phyloP scores from a whole-genome alignment of 2,888 invertebrate genomes.

The Oxyteleia sp. region DNA sequence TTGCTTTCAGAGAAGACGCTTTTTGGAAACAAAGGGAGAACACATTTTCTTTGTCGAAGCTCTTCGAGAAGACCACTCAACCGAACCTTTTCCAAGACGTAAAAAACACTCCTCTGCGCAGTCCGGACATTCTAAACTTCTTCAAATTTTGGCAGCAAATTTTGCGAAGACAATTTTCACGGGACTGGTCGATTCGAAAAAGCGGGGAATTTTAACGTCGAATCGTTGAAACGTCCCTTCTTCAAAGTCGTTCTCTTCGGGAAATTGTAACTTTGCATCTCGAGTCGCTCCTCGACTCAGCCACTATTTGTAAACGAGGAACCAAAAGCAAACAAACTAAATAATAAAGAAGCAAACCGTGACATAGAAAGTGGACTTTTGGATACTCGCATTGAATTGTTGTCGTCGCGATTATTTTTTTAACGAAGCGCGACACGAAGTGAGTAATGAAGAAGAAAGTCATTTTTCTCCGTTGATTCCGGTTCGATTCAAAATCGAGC shows the following conservation, averaged over 20 bases:
- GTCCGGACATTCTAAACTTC: neutral
- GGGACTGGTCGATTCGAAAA: conserved; percentile 1
- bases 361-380: conserved; percentile 48
- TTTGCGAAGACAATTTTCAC: neutral
- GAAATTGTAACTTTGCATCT: conserved; percentile 36
- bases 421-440: conserved; percentile 52
- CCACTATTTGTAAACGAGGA: conserved; percentile 20
- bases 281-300: conserved; percentile 10
- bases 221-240: neutral
- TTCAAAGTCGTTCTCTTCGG: conserved; percentile 29
- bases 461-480: conserved; percentile 52
- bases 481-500: conserved; percentile 69
- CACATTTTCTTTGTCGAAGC: too few species aligned
- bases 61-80: too few species aligned
- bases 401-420: conserved; percentile 67
- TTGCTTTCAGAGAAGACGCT: neutral
- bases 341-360: conserved; percentile 5
- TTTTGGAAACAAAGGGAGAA: too few species aligned
- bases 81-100: too few species aligned
- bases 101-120: too few species aligned
- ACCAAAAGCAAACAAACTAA: conserved; percentile 4
- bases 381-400: conserved; percentile 39
- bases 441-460: conserved; percentile 61
- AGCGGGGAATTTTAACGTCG: neutral
- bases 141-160: neutral